Conservation (phyloP, 2,888 invertebrate species). For the Anoncus sp. region DNA sequence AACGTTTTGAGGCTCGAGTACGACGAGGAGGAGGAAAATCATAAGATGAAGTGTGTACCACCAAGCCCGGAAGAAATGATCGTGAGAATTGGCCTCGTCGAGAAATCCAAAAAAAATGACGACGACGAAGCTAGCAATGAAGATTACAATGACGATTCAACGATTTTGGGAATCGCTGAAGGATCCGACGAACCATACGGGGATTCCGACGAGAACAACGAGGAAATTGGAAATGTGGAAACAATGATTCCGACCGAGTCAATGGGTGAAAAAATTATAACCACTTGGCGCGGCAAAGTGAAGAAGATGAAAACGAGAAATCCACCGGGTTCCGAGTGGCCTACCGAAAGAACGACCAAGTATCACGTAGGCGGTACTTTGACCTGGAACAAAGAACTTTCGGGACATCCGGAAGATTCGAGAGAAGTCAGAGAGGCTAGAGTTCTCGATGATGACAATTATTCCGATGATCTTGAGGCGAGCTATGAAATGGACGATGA, state of each 20-base stretch:
- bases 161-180: neutral
- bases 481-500: conserved; percentile 17
- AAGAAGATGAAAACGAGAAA: conserved; percentile 45
- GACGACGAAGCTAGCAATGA: conserved; percentile 23
- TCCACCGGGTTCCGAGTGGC: conserved; percentile 71
- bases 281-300: neutral
- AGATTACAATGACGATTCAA: conserved; percentile 5
- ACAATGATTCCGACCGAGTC: conserved; percentile 11
- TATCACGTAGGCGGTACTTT: conserved; percentile 72
- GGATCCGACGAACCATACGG: conserved; percentile 16
- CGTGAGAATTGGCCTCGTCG: conserved; percentile 41
- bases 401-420: conserved; percentile 18
- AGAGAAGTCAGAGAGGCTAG: conserved; percentile 25
- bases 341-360: conserved; percentile 68
- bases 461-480: conserved; percentile 37
- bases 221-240: conserved; percentile 17
- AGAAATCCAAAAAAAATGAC: neutral
- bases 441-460: conserved; percentile 20
- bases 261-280: neutral
- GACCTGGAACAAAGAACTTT: conserved; percentile 69
- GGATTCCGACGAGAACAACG: conserved; percentile 23
- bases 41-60: conserved; percentile 44
- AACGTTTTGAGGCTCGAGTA: conserved; percentile 67
- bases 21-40: conserved; percentile 65
- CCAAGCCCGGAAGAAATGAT: conserved; percentile 57